Base-by-base conservation (phyloP, 2,797 vertebrate species). In the Lateolabrax maculatus region DNA sequence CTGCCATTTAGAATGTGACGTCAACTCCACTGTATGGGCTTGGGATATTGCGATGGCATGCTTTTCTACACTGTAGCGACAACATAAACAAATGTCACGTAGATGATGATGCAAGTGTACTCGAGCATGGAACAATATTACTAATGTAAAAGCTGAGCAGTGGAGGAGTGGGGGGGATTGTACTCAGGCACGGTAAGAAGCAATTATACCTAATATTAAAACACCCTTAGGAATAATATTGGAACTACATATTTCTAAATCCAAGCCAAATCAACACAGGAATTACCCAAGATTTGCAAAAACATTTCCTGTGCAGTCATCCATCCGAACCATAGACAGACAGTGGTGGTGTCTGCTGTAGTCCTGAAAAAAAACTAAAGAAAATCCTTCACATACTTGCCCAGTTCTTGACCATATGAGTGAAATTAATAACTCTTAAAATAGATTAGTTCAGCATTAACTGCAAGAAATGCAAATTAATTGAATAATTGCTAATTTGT, bases 401-500 rank as follows among this genome's bases (percentile, higher is more conserved):
- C 31, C 64, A 76, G 37, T 86, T 86, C 34, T 75, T 53, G 61
- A 52, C 73, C 64, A 49, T 41, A 75, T 73, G 51, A 86, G 25
- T 70, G 58, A 69, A 87, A 81, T 87, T 58, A 83, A 65, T 34
- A 58, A 51, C 39, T 84, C 60, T 83, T 87, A 84, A 80, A 85
- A 63, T 10, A 70, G 71, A 84, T 89, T 79, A 61, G 52, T 75
- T 75, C 64, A 41, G 73, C 78, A 52, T 81, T 74, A 79, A 85
- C 27, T 63, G 44, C 23, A 62, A 88, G 37, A 84, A 71, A 79
- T 78, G 70, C 56, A 67, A 70, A 89, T 81, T 9, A 81, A 73
- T 49, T 48, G 10, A 67, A 82, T 72, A 65, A 87, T 71, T 75
- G 66, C 60, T 76, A 58, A 76, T 66, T 13, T 75, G 43, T 66